Evolutionary conservation across 2,888 invertebrate genomes (phyloP).

Genomic region (Cybosia mesomella): DNA sequence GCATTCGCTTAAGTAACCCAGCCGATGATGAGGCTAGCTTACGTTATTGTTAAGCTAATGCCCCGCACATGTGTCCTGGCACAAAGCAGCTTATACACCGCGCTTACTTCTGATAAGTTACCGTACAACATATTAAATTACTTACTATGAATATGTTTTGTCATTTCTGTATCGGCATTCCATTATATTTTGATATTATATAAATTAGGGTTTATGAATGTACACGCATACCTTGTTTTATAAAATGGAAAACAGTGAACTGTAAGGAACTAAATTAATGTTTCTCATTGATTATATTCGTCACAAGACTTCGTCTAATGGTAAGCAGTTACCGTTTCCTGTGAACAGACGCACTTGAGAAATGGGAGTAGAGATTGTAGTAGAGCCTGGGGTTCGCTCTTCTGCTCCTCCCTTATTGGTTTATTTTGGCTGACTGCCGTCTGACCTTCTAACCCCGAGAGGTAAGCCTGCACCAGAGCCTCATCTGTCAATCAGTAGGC

Average conservation of each 20-base stretch:
- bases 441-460: too few species aligned
- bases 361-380: too few species aligned
- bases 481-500: too few species aligned
- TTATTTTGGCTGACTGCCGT: too few species aligned
- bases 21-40: conserved; percentile 61
- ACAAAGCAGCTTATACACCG: conserved; percentile 52
- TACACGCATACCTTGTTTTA: too few species aligned
- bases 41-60: conserved; percentile 71
- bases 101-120: conserved; percentile 31
- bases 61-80: conserved; percentile 49
- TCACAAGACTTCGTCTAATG: too few species aligned
- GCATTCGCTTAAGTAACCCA: conserved; percentile 55
- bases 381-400: background rate
- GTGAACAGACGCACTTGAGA: too few species aligned
- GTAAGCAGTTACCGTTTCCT: too few species aligned
- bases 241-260: too few species aligned
- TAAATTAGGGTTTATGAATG: background rate
- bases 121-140: conserved; percentile 19
- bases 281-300: too few species aligned
- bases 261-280: too few species aligned
- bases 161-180: conserved; percentile 32
- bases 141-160: conserved; percentile 41
- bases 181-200: conserved; percentile 9
- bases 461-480: background rate
- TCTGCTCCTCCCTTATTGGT: too few species aligned